Evolutionary conservation across 2,888 invertebrate species (phyloP).

Genomic region (Microctonus brassicae): DNA sequence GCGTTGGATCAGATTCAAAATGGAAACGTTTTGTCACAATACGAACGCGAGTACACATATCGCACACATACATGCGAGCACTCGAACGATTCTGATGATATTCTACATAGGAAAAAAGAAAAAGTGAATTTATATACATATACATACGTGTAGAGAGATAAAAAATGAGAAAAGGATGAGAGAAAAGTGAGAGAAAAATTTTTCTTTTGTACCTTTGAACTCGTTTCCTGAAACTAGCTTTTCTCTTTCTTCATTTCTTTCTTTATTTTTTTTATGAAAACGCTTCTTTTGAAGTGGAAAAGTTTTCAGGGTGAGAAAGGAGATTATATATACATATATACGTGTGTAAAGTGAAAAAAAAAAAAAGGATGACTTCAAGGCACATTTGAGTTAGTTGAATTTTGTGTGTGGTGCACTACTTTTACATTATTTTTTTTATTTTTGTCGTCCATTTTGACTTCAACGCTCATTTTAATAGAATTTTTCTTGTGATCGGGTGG

Average conservation of each 20-base stretch:
- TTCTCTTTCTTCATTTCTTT: not conserved
- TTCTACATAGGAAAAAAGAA: slow-evolving; percentile 8
- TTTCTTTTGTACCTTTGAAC: slow-evolving; percentile 37
- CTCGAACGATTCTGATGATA: slow-evolving; percentile 36
- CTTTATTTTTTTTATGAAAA: slow-evolving; percentile 20
- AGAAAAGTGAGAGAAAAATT: slow-evolving; percentile 20
- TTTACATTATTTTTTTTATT: not conserved
- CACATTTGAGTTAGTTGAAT: slow-evolving; percentile 35
- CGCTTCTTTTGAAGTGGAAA: slow-evolving; percentile 35
- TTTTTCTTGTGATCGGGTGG: no score
- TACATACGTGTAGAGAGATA: slow-evolving; percentile 21
- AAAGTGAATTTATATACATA: not conserved
- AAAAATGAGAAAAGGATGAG: slow-evolving; percentile 33
- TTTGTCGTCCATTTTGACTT: no score
- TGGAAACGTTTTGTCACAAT: slow-evolving; percentile 30
- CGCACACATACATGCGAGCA: not conserved
- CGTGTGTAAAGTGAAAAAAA: no score
- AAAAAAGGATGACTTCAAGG: slow-evolving; percentile 28
- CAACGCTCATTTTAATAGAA: no score
- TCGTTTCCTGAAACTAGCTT: slow-evolving; percentile 29
- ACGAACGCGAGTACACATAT: slow-evolving; percentile 10
- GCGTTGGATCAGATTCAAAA: slow-evolving; percentile 36
- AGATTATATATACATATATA: slow-evolving; percentile 10
- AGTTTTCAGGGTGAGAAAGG: slow-evolving; percentile 27
- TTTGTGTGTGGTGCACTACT: slow-evolving; percentile 19